Conservation (phyloP, 1,140 invertebrate genomes). For the Heterodera schachtii region DNA sequence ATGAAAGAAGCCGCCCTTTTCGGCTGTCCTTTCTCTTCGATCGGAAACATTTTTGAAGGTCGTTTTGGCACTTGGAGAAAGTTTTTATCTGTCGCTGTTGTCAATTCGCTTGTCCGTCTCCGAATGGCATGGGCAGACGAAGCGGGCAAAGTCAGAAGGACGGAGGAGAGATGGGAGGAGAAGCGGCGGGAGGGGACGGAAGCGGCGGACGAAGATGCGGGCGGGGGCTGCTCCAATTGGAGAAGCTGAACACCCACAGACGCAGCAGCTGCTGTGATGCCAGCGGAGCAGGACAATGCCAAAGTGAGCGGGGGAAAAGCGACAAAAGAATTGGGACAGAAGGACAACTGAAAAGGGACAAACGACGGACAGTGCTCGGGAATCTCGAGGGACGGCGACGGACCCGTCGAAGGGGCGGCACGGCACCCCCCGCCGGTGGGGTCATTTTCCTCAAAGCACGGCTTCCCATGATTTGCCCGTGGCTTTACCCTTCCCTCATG, state of each 20-base stretch:
- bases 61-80: conserved; percentile 19
- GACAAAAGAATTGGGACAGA: conserved; percentile 13
- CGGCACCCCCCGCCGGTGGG: no score
- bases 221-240: conserved; percentile 8
- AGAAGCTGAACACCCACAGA: conserved; percentile 25
- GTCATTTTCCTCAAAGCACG: no score
- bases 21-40: background rate
- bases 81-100: background rate
- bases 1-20: conserved; percentile 14
- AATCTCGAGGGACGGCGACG: no score
- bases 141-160: background rate
- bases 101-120: background rate
- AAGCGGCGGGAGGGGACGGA: background rate
- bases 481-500: background rate
- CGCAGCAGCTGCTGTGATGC: conserved; percentile 22
- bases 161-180: background rate
- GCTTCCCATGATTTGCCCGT: background rate
- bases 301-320: conserved; percentile 20
- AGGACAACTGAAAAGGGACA: conserved; percentile 7
- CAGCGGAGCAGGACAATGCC: conserved; percentile 25
- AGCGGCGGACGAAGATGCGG: background rate
- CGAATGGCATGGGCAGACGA: background rate
- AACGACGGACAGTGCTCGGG: no score
- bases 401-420: no score
- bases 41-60: background rate